A percentile compares a stretch with the other conserved stretches of the same genome.
phyloP scores from a whole-genome alignment of 2,888 invertebrate genomes.

The Stenichneumon culpator region DNA sequence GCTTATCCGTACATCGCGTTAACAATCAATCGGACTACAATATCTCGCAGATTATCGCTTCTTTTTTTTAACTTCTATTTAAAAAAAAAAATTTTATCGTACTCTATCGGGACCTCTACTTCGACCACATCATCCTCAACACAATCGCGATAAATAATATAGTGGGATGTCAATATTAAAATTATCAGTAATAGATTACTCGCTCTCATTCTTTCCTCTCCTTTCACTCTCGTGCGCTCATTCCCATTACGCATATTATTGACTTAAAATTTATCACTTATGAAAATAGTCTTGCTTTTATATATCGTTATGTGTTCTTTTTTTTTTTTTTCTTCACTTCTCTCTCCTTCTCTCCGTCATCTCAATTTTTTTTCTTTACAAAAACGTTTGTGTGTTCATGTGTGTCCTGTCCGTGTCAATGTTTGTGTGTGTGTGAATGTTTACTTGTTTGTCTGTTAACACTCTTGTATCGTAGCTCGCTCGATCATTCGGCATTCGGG shows the following conservation, averaged over 20 bases:
- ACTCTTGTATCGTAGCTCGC: slow-evolving; percentile 33
- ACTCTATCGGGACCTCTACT: slow-evolving; percentile 11
- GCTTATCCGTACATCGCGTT: slow-evolving; percentile 51
- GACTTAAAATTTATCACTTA: slow-evolving; percentile 84
- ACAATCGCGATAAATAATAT: slow-evolving; percentile 57
- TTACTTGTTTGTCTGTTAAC: slow-evolving; percentile 21
- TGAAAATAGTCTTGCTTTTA: slow-evolving; percentile 83
- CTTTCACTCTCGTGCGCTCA: slow-evolving; percentile 51
- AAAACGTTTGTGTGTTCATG: slow-evolving; percentile 28
- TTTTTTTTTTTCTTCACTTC: slow-evolving; percentile 58
- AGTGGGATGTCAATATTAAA: slow-evolving; percentile 50
- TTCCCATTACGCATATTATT: slow-evolving; percentile 80
- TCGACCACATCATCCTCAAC: slow-evolving; percentile 45
- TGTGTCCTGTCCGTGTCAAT: background rate
- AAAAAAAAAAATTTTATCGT: too few relatives aligned
- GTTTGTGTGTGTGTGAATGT: slow-evolving; percentile 26
- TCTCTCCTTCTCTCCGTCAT: slow-evolving; percentile 37
- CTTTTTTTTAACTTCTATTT: background rate
- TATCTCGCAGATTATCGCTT: slow-evolving; percentile 47
- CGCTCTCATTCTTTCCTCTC: slow-evolving; percentile 46
- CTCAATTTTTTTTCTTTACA: slow-evolving; percentile 44
- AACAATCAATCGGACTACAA: slow-evolving; percentile 64
- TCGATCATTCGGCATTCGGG: slow-evolving; percentile 38
- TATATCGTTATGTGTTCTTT: slow-evolving; percentile 78
- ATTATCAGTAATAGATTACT: slow-evolving; percentile 52